These are phyloP conservation scores for Caenorhabditis japonica DNA, from an alignment of 2,888 invertebrate species.

Conservation along the genomic window DNA sequence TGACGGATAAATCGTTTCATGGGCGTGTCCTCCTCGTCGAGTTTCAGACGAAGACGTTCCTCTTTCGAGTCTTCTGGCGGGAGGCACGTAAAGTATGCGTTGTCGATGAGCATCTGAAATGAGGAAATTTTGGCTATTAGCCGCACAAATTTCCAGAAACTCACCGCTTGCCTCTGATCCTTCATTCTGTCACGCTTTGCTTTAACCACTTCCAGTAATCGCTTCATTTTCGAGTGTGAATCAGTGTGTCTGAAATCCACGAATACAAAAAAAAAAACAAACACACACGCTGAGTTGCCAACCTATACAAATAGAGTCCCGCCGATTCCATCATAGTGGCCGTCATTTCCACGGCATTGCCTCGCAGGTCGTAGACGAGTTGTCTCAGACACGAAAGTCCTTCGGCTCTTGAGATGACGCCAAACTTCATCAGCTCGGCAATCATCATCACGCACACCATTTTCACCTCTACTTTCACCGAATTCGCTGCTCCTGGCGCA, in stretches of 20 bases:
- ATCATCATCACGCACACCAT: constrained; percentile 63
- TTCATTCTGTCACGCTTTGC: constrained; percentile 68
- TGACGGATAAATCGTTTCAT: constrained; percentile 61
- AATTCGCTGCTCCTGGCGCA: neutral
- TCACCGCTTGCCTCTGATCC: constrained; percentile 70
- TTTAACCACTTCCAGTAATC: constrained; percentile 71
- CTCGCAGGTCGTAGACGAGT: constrained; percentile 72
- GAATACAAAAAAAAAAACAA: too few relatives aligned
- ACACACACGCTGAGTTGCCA: too few relatives aligned
- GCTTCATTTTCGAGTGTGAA: constrained; percentile 74
- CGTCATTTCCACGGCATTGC: constrained; percentile 73
- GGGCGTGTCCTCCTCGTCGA: constrained; percentile 61
- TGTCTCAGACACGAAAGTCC: constrained; percentile 70
- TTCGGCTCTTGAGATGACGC: constrained; percentile 73
- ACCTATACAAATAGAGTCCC: constrained; percentile 66
- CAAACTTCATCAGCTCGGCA: constrained; percentile 73
- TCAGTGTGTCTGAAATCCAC: constrained; percentile 64
- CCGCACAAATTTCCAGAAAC: constrained; percentile 1
- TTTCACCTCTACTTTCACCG: constrained; percentile 42
- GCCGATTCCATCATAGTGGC: constrained; percentile 70
- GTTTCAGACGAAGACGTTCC: constrained; percentile 26
- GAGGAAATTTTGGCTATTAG: neutral
- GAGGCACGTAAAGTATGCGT: constrained; percentile 73
- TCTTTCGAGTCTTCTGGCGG: constrained; percentile 65
- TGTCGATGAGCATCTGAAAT: constrained; percentile 74